These are phyloP conservation scores for Brachyhypopomus gauderio DNA, from an alignment of 2,113 vertebrate species.

Conservation along the genomic window DNA sequence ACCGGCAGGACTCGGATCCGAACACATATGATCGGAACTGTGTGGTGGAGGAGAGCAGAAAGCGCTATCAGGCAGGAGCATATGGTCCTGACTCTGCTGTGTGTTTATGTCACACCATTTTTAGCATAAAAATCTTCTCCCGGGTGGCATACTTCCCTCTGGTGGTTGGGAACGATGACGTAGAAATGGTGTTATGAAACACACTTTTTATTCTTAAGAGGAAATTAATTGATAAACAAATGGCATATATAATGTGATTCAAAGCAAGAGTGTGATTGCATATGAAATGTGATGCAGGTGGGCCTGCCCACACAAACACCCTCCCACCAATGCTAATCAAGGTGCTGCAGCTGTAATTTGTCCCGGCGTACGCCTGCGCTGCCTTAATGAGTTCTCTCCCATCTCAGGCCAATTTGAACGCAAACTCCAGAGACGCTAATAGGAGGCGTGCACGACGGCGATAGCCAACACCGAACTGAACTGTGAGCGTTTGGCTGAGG, in stretches of 20 bases:
- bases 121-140: constrained; percentile 1
- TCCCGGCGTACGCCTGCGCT: constrained; percentile 31
- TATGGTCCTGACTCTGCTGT: not conserved
- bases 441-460: constrained; percentile 55
- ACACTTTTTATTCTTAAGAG: constrained; percentile 5
- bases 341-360: constrained; percentile 41
- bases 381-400: constrained; percentile 50
- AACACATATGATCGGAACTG: not conserved
- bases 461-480: constrained; percentile 55
- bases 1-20: not conserved
- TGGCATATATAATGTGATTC: constrained; percentile 26
- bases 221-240: constrained; percentile 41
- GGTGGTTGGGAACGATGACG: not conserved
- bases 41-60: not conserved
- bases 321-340: constrained; percentile 21
- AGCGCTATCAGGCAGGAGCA: no score
- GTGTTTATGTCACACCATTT: not conserved
- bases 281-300: constrained; percentile 27
- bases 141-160: not conserved
- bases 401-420: constrained; percentile 42
- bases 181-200: not conserved
- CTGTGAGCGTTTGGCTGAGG: constrained; percentile 47
- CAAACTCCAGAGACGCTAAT: constrained; percentile 55
- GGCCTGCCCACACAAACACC: not conserved
- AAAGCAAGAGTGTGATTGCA: constrained; percentile 1